Conservation (phyloP, 2,888 invertebrate species). For the Caenorhabditis japonica region DNA sequence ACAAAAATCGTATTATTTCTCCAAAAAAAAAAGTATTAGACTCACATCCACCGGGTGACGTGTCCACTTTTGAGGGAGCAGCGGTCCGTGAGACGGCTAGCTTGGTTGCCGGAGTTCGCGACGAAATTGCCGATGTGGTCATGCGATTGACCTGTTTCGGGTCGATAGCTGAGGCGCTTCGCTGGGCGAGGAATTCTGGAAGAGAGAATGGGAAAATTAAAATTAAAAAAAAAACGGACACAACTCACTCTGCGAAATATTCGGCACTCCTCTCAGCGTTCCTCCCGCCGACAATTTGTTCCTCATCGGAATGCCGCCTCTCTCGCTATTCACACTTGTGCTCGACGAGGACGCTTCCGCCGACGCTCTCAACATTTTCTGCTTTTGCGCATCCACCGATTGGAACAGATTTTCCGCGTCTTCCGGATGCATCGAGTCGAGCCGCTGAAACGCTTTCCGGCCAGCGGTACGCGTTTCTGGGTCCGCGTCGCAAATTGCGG, state of each 20-base stretch:
- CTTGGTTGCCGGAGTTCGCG: constrained; percentile 3
- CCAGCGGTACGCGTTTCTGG: constrained; percentile 36
- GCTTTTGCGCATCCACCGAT: constrained; percentile 28
- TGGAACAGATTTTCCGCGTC: constrained; percentile 39
- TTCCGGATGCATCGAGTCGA: constrained; percentile 22
- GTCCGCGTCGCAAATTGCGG: constrained; percentile 43
- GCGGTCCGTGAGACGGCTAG: neutral
- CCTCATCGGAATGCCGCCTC: constrained; percentile 21
- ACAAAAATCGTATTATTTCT: neutral
- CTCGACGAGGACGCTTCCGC: constrained; percentile 26
- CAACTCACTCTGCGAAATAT: constrained; percentile 27
- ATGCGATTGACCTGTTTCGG: constrained; percentile 31
- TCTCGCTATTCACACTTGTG: constrained; percentile 36
- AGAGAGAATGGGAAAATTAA: neutral
- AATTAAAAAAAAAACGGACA: neutral
- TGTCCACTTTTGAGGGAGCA: constrained; percentile 28
- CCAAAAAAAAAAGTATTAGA: neutral
- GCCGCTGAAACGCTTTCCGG: constrained; percentile 29
- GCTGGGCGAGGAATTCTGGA: constrained; percentile 39
- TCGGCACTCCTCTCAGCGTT: constrained; percentile 5
- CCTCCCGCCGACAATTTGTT: constrained; percentile 37
- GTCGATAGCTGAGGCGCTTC: constrained; percentile 47
- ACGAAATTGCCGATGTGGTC: constrained; percentile 7
- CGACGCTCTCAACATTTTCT: constrained; percentile 34
- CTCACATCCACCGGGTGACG: constrained; percentile 44